A percentile compares a stretch with the other conserved stretches of the same genome.
These are phyloP conservation scores for Mya arenaria DNA, from an alignment of 1,140 invertebrate species.

Conservation along the genomic window DNA sequence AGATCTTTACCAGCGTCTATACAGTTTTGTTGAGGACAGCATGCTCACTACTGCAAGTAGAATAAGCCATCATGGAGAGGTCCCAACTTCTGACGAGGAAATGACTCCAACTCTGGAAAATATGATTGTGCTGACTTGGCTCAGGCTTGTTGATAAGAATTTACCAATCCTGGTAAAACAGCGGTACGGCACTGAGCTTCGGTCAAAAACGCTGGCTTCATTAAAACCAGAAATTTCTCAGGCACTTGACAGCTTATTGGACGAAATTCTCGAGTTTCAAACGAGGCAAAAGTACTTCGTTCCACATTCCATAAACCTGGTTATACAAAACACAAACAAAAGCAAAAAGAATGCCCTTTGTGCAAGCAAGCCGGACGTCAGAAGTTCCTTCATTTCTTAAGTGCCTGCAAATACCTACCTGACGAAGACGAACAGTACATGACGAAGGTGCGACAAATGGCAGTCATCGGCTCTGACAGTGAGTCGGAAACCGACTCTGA, in stretches of 20 bases:
- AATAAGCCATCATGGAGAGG: slow-evolving; percentile 52
- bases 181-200: slow-evolving; percentile 58
- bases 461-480: neutral
- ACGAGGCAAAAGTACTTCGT: neutral
- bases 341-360: neutral
- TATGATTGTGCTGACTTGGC: slow-evolving; percentile 62
- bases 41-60: slow-evolving; percentile 7
- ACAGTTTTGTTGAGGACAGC: slow-evolving; percentile 65
- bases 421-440: slow-evolving; percentile 10
- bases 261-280: neutral
- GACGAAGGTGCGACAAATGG: neutral
- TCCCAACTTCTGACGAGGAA: slow-evolving; percentile 57
- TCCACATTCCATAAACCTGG: neutral
- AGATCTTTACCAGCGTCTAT: slow-evolving; percentile 51
- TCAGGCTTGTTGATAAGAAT: slow-evolving; percentile 57
- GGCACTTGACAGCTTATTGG: slow-evolving; percentile 25
- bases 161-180: slow-evolving; percentile 62
- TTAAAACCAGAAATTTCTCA: slow-evolving; percentile 20
- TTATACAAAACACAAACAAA: neutral
- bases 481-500: neutral
- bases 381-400: slow-evolving; percentile 9
- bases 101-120: slow-evolving; percentile 62
- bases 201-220: slow-evolving; percentile 33
- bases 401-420: slow-evolving; percentile 23
- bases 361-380: slow-evolving; percentile 21